Conservation (phyloP, 2,797 vertebrate genomes). For the Cryptoprocta ferox region DNA sequence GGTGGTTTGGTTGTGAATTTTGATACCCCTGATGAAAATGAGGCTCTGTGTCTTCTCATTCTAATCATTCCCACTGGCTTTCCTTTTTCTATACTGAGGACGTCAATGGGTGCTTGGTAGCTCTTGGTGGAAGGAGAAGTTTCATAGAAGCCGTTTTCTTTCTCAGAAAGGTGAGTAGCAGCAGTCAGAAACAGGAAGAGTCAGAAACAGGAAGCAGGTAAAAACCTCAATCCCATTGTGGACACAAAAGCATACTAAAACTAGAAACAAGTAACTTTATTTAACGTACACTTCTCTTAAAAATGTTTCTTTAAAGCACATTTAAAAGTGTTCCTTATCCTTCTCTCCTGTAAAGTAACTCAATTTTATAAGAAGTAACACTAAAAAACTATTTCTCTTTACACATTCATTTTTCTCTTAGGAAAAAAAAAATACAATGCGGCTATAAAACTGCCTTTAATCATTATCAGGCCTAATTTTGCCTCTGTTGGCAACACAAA, state of each 20-base stretch:
- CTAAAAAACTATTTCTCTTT: constrained; percentile 29
- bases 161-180: background rate
- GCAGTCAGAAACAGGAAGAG: background rate
- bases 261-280: constrained; percentile 52
- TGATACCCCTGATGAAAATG: background rate
- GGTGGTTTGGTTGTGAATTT: background rate
- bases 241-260: background rate
- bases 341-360: constrained; percentile 12
- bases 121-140: background rate
- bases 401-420: background rate
- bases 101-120: background rate
- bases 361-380: constrained; percentile 33
- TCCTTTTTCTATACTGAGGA: background rate
- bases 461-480: background rate
- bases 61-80: background rate
- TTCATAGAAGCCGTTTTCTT: background rate
- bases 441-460: background rate
- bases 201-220: background rate
- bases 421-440: background rate
- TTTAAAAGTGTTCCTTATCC: background rate
- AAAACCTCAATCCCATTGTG: background rate
- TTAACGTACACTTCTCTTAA: constrained; percentile 25
- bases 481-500: background rate
- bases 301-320: constrained; percentile 30
- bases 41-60: background rate